Conservation (phyloP, 2,797 vertebrate species). For the Paedocypris micromegethes region DNA sequence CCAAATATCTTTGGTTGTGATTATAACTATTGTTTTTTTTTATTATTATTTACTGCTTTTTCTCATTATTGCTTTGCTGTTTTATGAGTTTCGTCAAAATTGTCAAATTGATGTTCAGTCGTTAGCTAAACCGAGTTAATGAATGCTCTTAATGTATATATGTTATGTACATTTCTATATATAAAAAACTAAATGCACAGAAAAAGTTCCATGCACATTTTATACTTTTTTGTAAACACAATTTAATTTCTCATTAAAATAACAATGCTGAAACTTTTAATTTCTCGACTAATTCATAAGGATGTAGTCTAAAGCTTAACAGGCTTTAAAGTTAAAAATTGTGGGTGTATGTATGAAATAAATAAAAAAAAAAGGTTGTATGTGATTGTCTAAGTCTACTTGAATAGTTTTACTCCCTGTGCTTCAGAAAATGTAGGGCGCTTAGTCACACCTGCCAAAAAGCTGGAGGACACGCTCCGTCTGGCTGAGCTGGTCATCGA, state of each 20-base stretch:
- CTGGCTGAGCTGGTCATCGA: constrained; percentile 96
- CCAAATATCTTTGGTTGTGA: no score
- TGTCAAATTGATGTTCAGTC: constrained; percentile 28
- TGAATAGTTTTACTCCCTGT: constrained; percentile 78
- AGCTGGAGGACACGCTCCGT: constrained; percentile 96
- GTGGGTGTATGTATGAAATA: no score
- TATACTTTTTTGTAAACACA: no score
- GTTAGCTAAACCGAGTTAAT: constrained; percentile 27
- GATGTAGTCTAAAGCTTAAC: no score
- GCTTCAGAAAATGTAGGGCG: constrained; percentile 97
- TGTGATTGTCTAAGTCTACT: constrained; percentile 4
- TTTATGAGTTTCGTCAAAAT: constrained; percentile 7
- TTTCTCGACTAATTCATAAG: no score
- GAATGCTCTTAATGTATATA: not conserved
- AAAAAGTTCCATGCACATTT: no score
- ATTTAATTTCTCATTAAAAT: no score
- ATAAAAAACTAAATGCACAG: no score
- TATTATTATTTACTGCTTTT: constrained; percentile 32
- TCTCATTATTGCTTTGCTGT: constrained; percentile 47
- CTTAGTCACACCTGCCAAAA: constrained; percentile 97
- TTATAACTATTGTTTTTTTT: no score
- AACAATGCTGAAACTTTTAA: no score
- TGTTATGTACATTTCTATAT: no score
- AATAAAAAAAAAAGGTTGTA: not conserved
- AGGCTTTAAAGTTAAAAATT: no score